Conservation (phyloP, 2,113 vertebrate genomes). For the Tichodroma muraria region DNA sequence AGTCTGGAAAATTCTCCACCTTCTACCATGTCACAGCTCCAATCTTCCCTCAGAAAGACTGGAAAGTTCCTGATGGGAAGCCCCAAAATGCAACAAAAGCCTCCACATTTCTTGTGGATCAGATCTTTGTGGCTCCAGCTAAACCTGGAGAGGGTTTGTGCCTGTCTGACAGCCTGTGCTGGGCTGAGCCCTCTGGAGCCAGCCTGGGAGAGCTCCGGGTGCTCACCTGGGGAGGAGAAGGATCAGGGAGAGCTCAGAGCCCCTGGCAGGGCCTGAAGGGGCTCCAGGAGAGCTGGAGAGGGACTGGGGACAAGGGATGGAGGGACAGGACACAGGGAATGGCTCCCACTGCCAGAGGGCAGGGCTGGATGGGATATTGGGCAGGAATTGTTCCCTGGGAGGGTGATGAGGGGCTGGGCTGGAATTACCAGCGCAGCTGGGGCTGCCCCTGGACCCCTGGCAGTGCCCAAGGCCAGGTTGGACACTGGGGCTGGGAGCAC, state of each 20-base stretch:
- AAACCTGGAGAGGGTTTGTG: neutral
- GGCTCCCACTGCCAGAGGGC: neutral
- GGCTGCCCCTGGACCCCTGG: neutral
- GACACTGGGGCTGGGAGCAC: too few relatives aligned
- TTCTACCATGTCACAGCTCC: neutral
- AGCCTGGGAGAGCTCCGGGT: neutral
- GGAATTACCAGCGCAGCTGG: neutral
- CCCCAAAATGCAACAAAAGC: neutral
- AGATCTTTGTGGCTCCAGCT: neutral
- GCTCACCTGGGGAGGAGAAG: neutral
- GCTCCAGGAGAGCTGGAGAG: neutral
- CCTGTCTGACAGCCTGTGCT: fast-evolving
- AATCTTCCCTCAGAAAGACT: neutral
- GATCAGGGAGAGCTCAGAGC: neutral
- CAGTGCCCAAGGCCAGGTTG: neutral
- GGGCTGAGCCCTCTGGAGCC: neutral
- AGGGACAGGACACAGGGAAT: neutral
- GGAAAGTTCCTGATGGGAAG: neutral
- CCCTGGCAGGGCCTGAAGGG: neutral
- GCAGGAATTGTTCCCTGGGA: neutral
- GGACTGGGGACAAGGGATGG: neutral
- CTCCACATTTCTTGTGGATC: fast-evolving
- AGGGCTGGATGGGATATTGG: neutral
- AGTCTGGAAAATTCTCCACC: neutral
- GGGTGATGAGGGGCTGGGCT: neutral